Percentiles rank a stretch among this genome's conserved stretches.
These are phyloP conservation scores for Sinocyclocheilus anophthalmus DNA, from an alignment of 2,113 vertebrate species.

Conservation along the genomic window DNA sequence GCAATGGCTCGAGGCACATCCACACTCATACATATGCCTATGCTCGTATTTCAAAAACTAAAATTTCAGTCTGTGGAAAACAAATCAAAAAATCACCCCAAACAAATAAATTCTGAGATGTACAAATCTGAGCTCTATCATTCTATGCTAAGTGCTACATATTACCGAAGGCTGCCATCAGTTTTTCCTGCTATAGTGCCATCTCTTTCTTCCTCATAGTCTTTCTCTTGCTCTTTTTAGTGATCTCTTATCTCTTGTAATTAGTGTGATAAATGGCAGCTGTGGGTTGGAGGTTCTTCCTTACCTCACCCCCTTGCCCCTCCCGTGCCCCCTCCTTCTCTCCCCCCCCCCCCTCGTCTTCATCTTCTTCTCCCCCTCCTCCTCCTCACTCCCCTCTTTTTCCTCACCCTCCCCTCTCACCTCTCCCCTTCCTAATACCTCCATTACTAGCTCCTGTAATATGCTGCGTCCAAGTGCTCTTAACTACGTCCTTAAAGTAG, in stretches of 20 bases:
- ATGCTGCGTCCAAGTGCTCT: background rate
- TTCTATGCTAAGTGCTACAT: conserved; percentile 15
- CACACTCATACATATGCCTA: conserved; percentile 21
- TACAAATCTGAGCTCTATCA: conserved; percentile 13
- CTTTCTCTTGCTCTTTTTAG: background rate
- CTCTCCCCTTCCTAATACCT: too few relatives aligned
- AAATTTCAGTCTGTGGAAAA: conserved; percentile 11
- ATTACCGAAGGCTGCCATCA: background rate
- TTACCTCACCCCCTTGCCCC: too few relatives aligned
- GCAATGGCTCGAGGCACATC: conserved; percentile 13
- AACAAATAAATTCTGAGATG: conserved; percentile 1
- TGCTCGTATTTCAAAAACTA: background rate
- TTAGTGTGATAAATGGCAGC: conserved; percentile 17
- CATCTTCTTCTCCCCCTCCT: too few relatives aligned
- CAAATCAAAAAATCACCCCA: conserved; percentile 28
- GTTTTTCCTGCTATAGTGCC: conserved; percentile 12
- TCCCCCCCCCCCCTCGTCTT: too few relatives aligned
- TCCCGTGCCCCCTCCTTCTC: too few relatives aligned
- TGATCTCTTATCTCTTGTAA: background rate
- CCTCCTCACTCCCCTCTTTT: too few relatives aligned
- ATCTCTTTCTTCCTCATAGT: background rate
- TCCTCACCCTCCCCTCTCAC: too few relatives aligned
- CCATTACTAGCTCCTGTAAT: conserved; percentile 10
- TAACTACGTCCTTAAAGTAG: too few relatives aligned
- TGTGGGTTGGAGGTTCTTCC: too few relatives aligned